phyloP scores from a whole-genome alignment of 2,113 vertebrate species.

The Anser brachyrhynchus region DNA sequence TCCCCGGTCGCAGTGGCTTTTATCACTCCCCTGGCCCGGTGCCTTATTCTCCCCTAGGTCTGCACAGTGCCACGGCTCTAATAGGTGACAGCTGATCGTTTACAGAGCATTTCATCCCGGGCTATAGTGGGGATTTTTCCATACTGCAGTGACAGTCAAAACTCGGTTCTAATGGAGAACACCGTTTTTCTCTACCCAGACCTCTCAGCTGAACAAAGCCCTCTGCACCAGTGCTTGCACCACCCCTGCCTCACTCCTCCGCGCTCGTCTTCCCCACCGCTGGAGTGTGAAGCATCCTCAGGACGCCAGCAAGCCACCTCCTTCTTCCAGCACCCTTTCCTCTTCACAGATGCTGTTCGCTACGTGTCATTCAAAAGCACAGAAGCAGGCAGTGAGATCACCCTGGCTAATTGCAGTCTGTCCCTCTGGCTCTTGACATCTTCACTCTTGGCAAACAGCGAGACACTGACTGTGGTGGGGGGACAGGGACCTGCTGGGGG shows the following conservation, averaged over 20 bases:
- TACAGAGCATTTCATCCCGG: not conserved
- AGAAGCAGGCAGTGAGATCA: conserved; percentile 29
- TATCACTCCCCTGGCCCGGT: not conserved
- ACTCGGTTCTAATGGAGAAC: not conserved
- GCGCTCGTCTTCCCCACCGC: not conserved
- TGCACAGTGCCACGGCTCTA: not conserved
- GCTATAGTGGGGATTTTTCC: not conserved
- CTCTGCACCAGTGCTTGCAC: not conserved
- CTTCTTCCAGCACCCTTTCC: not conserved
- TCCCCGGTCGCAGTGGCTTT: not conserved
- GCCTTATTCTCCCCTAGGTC: not conserved
- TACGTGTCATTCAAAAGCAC: conserved; percentile 32
- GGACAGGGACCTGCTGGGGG: conserved; percentile 13
- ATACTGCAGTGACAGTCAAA: not conserved
- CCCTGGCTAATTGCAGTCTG: conserved; percentile 40
- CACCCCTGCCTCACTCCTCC: not conserved
- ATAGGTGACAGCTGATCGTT: not conserved
- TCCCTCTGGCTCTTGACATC: conserved; percentile 27
- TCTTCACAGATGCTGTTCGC: not conserved
- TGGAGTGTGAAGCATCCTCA: not conserved
- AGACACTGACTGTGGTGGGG: conserved; percentile 36
- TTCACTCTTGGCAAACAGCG: conserved; percentile 51
- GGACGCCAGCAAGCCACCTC: not conserved
- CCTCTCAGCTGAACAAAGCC: not conserved
- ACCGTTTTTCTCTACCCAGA: not conserved